Conservation (phyloP, 2,113 vertebrate genomes). For the Pseudorhombus dupliciocellatus region DNA sequence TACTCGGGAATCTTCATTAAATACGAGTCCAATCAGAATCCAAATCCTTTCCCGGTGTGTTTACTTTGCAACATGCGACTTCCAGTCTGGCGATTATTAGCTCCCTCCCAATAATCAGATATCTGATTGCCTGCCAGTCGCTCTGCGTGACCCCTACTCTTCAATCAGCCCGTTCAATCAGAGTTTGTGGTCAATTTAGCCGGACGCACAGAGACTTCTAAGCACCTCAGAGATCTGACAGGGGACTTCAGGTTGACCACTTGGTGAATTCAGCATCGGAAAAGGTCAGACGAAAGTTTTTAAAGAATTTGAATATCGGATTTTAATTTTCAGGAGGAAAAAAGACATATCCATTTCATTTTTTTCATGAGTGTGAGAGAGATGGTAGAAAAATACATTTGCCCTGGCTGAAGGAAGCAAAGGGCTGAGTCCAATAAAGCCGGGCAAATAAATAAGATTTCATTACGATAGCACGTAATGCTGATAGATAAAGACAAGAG, state of each 20-base stretch:
- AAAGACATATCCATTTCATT: constrained; percentile 12
- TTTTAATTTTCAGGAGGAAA: background rate
- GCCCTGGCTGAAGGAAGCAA: background rate
- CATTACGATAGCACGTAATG: constrained; percentile 34
- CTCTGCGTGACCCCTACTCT: constrained; percentile 28
- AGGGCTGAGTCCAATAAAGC: constrained; percentile 13
- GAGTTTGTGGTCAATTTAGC: constrained; percentile 9
- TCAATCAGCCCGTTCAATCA: constrained; percentile 41
- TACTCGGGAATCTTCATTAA: background rate
- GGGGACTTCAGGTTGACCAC: constrained; percentile 1
- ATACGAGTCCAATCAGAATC: background rate
- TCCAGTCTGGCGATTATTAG: constrained; percentile 23
- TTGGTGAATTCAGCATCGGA: constrained; percentile 26
- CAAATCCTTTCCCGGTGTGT: background rate
- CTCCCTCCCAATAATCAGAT: constrained; percentile 32
- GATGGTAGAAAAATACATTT: constrained; percentile 8
- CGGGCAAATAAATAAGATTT: constrained; percentile 42
- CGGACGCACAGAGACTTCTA: constrained; percentile 21
- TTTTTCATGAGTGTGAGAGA: constrained; percentile 5
- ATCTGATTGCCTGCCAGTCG: constrained; percentile 46
- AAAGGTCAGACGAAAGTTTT: constrained; percentile 17
- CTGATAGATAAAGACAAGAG: constrained; percentile 37
- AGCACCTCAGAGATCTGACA: constrained; percentile 11
- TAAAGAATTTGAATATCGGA: constrained; percentile 24
- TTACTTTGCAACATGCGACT: background rate